A percentile compares a stretch with the other conserved stretches of the same genome.
Evolutionary conservation across 2,113 vertebrate species (phyloP).

Genomic region (Paratilapia polleni): DNA sequence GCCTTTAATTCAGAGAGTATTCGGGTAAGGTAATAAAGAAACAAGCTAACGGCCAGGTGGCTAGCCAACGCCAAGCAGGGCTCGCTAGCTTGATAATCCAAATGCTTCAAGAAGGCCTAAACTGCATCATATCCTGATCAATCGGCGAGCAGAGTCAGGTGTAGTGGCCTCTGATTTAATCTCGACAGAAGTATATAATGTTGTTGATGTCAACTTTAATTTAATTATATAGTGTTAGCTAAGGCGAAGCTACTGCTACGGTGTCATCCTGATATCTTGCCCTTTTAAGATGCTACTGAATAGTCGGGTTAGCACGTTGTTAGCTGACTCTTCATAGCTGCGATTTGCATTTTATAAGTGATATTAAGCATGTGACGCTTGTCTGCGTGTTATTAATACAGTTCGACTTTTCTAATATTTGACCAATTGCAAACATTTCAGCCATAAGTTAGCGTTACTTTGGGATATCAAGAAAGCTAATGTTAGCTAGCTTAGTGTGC

Average conservation of each 20-base stretch:
- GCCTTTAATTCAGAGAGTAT: background rate
- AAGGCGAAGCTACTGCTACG: constrained; percentile 38
- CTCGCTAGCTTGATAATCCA: constrained; percentile 65
- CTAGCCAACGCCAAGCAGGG: constrained; percentile 48
- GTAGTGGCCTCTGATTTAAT: background rate
- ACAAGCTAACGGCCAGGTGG: constrained; percentile 37
- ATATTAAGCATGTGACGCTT: background rate
- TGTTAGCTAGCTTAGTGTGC: background rate
- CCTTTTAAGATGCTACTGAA: constrained; percentile 18
- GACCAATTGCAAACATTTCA: background rate
- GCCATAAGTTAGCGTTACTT: background rate
- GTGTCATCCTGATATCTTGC: constrained; percentile 10
- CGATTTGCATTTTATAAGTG: background rate
- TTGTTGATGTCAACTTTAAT: background rate
- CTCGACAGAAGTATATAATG: background rate
- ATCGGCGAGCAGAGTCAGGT: constrained; percentile 41
- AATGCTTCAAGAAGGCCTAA: constrained; percentile 67
- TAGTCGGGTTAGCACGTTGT: constrained; percentile 6
- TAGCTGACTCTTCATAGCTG: constrained; percentile 14
- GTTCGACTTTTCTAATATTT: background rate
- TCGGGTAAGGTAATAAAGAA: background rate
- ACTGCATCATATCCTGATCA: constrained; percentile 67
- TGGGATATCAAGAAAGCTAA: constrained; percentile 26
- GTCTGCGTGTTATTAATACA: background rate
- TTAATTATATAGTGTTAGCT: constrained; percentile 1